A percentile compares a stretch with the other conserved stretches of the same genome.
These are phyloP conservation scores for Eulacestoma nigropectus DNA, from an alignment of 2,113 vertebrate species.

Conservation along the genomic window DNA sequence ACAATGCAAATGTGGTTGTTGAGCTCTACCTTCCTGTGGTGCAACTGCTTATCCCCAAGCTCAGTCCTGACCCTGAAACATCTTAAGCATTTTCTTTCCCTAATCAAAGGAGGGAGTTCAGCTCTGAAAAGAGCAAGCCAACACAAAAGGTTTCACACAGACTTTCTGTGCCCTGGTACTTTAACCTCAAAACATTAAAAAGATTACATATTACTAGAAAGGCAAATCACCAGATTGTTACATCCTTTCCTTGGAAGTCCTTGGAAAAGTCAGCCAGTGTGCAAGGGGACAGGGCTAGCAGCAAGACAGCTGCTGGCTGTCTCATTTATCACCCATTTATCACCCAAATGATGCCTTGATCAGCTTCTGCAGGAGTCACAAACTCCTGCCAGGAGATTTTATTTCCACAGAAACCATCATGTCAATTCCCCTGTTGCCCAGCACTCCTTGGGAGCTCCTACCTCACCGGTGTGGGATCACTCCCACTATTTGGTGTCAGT, in stretches of 20 bases:
- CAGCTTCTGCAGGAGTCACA: not conserved
- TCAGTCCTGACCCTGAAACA: not conserved
- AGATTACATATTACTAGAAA: not conserved
- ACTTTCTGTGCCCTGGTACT: not conserved
- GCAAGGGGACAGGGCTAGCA: not conserved
- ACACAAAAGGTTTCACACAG: not conserved
- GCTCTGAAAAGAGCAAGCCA: not conserved
- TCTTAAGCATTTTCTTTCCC: not conserved
- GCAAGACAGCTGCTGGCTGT: not conserved
- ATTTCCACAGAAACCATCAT: not conserved
- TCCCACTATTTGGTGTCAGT: not conserved
- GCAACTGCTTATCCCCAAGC: not conserved
- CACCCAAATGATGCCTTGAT: not conserved
- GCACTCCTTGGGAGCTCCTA: not conserved
- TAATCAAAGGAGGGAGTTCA: not conserved
- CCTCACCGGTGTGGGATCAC: not conserved
- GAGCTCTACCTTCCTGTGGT: not conserved
- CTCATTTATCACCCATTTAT: not conserved
- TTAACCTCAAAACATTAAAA: not conserved
- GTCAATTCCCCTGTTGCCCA: not conserved
- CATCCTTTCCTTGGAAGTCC: not conserved
- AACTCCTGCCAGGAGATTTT: not conserved
- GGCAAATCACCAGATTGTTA: not conserved
- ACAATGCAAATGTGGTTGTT: not conserved
- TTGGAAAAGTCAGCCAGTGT: not conserved